Evolutionary conservation across 2,797 vertebrate genomes (phyloP), one percentile per base, ranked within the genome.

Genomic region (Pogoniulus pusillus): DNA sequence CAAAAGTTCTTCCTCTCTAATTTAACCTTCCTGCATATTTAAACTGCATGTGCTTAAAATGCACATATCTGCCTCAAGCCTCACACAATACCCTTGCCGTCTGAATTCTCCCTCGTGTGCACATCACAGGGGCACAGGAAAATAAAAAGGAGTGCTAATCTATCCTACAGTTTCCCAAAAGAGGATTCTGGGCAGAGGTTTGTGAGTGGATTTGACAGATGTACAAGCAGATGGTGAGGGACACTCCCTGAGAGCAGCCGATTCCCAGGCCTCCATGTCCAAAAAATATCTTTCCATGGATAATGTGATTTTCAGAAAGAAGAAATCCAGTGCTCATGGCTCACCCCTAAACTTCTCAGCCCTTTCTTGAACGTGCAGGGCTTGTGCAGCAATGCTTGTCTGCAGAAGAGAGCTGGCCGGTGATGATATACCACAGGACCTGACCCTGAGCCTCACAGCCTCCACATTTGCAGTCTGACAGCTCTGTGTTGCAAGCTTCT

Each of bases 271-370:
- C 72, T 91, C 59, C 43, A 27, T n/a, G 66, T 94, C 93, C 92
- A 95, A 93, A 95, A 82, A 91, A 63, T 5, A 86, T 60, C 89
- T 85, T 94, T 93, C 79, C 69, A 74, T 0, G 1, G 84, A 78
- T 93, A 96, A 96, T 90, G 82, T 35, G 89, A 90, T 94, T 94
- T 92, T 94, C 94, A 90, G 93, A 94, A 90, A 59, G 54, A 80
- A 82, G 86, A 86, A 93, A 85, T 32, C 34, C 64, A 73, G 57
- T 22, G n/a, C 59, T 93, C 76, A n/a, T 0, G 0, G 63, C 89
- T 90, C 82, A 59, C 82, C 63, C 30, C 51, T 53, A 45, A 91
- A 85, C 39, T 86, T 75, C 74, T 60, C 0, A 0, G 57, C 70
- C 34, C 26, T 71, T 74, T 90, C 43, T 80, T 6, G 43, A 76